Base-by-base conservation (phyloP, 1,140 invertebrate species). In the Drosophila sucinea region DNA sequence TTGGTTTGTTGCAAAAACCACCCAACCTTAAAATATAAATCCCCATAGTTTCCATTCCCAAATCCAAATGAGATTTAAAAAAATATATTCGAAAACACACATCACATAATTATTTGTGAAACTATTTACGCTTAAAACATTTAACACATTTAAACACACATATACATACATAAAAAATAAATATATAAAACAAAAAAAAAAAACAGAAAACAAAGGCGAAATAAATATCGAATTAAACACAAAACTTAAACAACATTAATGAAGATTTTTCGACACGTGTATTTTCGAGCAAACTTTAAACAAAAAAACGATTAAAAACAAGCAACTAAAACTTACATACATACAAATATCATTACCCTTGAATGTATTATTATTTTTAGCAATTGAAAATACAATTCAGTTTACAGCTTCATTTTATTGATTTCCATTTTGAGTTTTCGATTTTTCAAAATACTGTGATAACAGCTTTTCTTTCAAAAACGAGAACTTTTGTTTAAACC, bases 221-320 rank as follows among this genome's bases (percentile, higher is more conserved):
- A 61, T 60, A 63, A 65, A 73, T 67, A 3, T 29, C 60, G 70
- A 69, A 30, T 60, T 41, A 51, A 51, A 51, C 23, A 4, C 44
- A 10, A 51, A 5, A 0, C 7, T 8, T 8, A 51, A 10, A 25
- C 44, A 51, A 80, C 64, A 82, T 66, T 67, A 62, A 72, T 75
- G 75, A 47, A 55, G 55, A 67, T 75, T 87, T 86, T 89, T 82
- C 68, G 81, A 82, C 73, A 83, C 60, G 82, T 85, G 81, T 90
- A 90, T 90, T 90, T 90, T 90, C 65, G 85, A 85, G 62, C 67
- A 71, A 82, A 74, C 75, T 85, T 83, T 89, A 65, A 84, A 64
- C 44, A 35, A 7, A 29, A 55, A 55, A 77, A 40, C 38, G 38
- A 35, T 72, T 23, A 44, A 77, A 57, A 60, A 17, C n/a, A 29